Conservation (phyloP, 2,113 vertebrate species). For the Oncorhynchus keta region DNA sequence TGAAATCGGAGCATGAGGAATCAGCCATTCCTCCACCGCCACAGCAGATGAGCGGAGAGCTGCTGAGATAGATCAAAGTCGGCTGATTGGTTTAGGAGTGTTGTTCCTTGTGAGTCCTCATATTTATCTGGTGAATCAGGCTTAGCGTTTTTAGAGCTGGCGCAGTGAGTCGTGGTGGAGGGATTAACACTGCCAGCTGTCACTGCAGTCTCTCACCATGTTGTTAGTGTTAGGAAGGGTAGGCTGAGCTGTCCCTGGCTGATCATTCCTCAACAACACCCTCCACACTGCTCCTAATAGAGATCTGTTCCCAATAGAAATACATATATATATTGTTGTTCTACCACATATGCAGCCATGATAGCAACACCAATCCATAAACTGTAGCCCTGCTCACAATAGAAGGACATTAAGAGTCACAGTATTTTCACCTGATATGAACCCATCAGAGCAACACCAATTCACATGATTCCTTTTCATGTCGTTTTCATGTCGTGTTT, state of each 20-base stretch:
- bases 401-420: no score
- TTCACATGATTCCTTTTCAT: no score
- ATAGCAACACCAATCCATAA: no score
- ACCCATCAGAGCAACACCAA: no score
- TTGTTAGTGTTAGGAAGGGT: conserved; percentile 5
- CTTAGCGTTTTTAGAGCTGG: conserved; percentile 26
- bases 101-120: conserved; percentile 33
- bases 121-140: conserved; percentile 43
- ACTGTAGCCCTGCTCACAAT: no score
- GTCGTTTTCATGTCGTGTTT: no score
- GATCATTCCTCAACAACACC: neutral
- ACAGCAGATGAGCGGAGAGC: conserved; percentile 10
- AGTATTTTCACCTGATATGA: no score
- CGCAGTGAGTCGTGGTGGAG: conserved; percentile 2
- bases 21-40: neutral
- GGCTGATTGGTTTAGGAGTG: conserved; percentile 38
- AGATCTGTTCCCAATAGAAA: no score
- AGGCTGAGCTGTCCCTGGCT: conserved; percentile 29
- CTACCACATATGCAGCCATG: no score
- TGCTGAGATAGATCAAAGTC: conserved; percentile 29
- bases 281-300: no score
- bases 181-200: conserved; percentile 44
- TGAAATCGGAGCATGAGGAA: neutral
- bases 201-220: conserved; percentile 18
- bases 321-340: no score